phyloP scores from a whole-genome alignment of 2,113 vertebrate genomes.

The Blennius ocellaris region DNA sequence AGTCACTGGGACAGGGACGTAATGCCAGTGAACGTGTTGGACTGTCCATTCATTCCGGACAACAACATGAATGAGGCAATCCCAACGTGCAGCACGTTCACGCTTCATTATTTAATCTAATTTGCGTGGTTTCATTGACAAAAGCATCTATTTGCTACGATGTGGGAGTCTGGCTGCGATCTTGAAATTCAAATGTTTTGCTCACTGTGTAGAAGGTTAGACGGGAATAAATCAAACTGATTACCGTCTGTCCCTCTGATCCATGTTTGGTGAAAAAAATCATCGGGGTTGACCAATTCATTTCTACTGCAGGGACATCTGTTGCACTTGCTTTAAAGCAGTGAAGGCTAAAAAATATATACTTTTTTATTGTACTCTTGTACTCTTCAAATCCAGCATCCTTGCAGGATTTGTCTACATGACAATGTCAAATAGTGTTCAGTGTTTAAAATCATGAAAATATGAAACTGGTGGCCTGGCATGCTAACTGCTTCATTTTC shows the following conservation, averaged over 20 bases:
- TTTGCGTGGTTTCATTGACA: neutral
- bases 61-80: conserved; percentile 16
- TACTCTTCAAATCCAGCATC: neutral
- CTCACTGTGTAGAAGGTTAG: neutral
- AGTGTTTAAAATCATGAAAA: too few species aligned
- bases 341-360: neutral
- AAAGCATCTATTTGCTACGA: neutral
- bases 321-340: neutral
- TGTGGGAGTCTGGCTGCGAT: neutral
- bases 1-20: conserved; percentile 23
- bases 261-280: neutral
- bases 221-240: neutral
- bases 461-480: neutral
- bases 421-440: too few species aligned
- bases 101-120: neutral
- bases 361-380: too few species aligned
- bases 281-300: conserved; percentile 3
- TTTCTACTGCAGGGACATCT: neutral
- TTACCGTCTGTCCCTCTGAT: neutral
- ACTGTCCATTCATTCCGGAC: conserved; percentile 17
- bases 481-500: too few species aligned
- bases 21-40: conserved; percentile 8
- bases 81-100: neutral
- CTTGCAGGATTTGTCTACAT: too few species aligned
- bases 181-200: neutral